Conservation (phyloP, 1,140 invertebrate species). For the Adoxophyes honmai region DNA sequence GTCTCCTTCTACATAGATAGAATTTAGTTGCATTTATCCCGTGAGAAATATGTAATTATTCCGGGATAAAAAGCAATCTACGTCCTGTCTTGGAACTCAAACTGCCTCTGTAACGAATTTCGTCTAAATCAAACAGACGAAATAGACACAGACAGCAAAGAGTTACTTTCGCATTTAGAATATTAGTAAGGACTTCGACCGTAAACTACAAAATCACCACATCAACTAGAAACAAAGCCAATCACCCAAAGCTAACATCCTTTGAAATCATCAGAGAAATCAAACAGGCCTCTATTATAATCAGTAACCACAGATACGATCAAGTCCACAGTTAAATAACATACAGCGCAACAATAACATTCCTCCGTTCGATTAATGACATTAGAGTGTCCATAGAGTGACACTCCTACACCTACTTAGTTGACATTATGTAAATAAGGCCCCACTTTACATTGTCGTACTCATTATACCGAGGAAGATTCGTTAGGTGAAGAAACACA, state of each 20-base stretch:
- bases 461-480: slow-evolving; percentile 71
- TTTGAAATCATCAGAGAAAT: not conserved
- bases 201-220: no score
- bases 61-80: no score
- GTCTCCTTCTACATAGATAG: no score
- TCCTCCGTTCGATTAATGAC: slow-evolving; percentile 70
- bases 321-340: slow-evolving; percentile 50
- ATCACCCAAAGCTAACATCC: slow-evolving; percentile 20
- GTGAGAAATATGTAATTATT: no score
- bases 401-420: slow-evolving; percentile 73
- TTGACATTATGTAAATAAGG: slow-evolving; percentile 75
- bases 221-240: slow-evolving; percentile 20
- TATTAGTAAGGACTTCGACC: no score
- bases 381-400: slow-evolving; percentile 52
- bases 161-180: no score
- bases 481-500: slow-evolving; percentile 76
- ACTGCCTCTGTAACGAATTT: no score
- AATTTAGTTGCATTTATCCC: no score
- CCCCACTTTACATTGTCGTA: slow-evolving; percentile 68
- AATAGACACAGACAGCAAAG: no score
- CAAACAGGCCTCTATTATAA: slow-evolving; percentile 29
- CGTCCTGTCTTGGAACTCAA: no score
- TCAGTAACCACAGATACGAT: slow-evolving; percentile 26
- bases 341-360: slow-evolving; percentile 64
- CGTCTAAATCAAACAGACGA: no score